Base-by-base conservation (phyloP, 2,113 vertebrate genomes). In the Mugil cephalus region DNA sequence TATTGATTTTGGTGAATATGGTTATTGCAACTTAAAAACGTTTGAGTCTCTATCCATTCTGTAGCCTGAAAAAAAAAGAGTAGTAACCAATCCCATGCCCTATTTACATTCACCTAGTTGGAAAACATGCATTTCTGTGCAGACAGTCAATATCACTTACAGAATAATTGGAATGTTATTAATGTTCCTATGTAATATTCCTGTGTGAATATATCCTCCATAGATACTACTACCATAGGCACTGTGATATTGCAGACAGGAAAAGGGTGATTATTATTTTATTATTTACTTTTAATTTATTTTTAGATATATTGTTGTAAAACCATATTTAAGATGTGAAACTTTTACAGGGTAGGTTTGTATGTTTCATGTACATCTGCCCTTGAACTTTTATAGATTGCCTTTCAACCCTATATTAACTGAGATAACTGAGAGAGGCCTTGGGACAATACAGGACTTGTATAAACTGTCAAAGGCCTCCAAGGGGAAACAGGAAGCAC, bases 1-100 rank as follows among this genome's bases (percentile, higher is more conserved):
- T 96, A 96, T 96, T 97, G 96, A 97, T 97, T 97, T 96, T 95
- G 93, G 95, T 95, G 94, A 94, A 94, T 95, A 95, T 96, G 92
- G 95, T 95, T 97, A 97, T 96, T 96, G 95, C 95, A 94, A 95
- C 95, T 95, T 83, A 94, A 97, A 96, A 96, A 95, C 94, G 94
- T 95, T 92, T 86, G 36, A 94, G 91, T 90, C 93, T 91, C 87
- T 88, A 56, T 82, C 92, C 92, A 94, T 93, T 94, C 90, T 92
- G 58, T 50, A 24, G 58, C 50, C 46, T 50, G 66, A 76, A 82
- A 79, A 70, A 61, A 46, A 67, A 30, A 30, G 7, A 56, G 17
- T 34, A 55, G 74, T 52, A 82, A 80, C 67, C 48, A 69, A 83
- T 79, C 69, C 62, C 58, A 80, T 84, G 71, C 85, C 77, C 86